These are phyloP conservation scores for Tyria jacobaeae DNA, from an alignment of 2,888 invertebrate genomes.

Conservation along the genomic window DNA sequence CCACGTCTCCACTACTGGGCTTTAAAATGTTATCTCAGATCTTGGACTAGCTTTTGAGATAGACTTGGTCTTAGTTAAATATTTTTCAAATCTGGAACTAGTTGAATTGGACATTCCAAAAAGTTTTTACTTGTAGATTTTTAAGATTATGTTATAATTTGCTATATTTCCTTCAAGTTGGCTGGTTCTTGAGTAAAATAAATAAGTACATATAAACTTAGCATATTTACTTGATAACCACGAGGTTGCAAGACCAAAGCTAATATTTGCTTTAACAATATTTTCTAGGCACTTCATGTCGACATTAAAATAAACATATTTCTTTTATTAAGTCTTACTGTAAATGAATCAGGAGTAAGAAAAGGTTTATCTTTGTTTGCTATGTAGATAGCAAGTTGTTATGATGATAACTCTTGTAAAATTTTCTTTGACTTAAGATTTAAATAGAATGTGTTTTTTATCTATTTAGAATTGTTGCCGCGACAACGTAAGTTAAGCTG, in stretches of 20 bases:
- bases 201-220: constrained; percentile 31
- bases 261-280: constrained; percentile 82
- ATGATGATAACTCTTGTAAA: constrained; percentile 5
- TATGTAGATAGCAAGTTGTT: constrained; percentile 3
- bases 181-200: constrained; percentile 41
- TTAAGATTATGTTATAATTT: not conserved
- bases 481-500: not conserved
- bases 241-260: constrained; percentile 56
- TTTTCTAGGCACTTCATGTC: constrained; percentile 81
- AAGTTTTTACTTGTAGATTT: too few species aligned
- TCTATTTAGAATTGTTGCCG: not conserved
- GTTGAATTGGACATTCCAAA: not conserved
- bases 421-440: constrained; percentile 4
- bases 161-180: constrained; percentile 17
- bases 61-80: constrained; percentile 4
- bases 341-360: constrained; percentile 17
- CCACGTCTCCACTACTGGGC: constrained; percentile 33
- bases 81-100: not conserved
- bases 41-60: constrained; percentile 18
- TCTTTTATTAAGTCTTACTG: constrained; percentile 55
- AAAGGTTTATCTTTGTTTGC: constrained; percentile 7
- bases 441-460: not conserved
- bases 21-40: constrained; percentile 28
- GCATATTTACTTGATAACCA: constrained; percentile 48
- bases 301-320: constrained; percentile 82